phyloP scores from a whole-genome alignment of 2,113 vertebrate genomes.

The Eudyptes chrysolophus region DNA sequence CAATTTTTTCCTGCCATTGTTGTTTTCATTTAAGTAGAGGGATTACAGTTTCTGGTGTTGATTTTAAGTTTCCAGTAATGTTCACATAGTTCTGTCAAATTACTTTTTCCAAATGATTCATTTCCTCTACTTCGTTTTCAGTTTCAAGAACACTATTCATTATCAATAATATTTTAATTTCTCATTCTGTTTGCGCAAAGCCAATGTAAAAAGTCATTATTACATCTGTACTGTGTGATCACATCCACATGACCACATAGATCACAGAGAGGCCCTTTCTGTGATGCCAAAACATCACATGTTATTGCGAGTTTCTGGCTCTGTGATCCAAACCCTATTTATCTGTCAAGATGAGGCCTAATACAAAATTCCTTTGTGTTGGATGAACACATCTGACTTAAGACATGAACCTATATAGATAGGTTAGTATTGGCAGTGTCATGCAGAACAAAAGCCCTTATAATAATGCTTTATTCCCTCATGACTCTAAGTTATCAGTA shows the following conservation, averaged over 20 bases:
- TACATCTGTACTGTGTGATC: background rate
- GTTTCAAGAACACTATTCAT: background rate
- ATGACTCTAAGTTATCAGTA: background rate
- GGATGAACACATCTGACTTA: background rate
- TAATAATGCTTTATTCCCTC: background rate
- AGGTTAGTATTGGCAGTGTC: background rate
- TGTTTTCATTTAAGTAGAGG: background rate
- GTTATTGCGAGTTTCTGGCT: background rate
- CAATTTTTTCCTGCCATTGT: background rate
- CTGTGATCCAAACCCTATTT: background rate
- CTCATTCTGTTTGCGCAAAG: background rate
- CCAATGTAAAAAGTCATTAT: fast-evolving
- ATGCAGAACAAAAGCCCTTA: background rate
- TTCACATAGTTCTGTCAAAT: background rate
- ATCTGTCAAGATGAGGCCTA: background rate
- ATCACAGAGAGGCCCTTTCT: background rate
- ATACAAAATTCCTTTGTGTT: background rate
- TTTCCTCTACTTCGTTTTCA: background rate
- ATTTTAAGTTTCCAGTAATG: background rate
- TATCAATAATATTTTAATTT: background rate
- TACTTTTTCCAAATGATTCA: background rate
- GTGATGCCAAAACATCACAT: background rate
- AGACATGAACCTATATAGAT: background rate
- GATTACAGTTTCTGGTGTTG: background rate
- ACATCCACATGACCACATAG: background rate